Conservation (phyloP, 2,113 vertebrate genomes). For the Chroicocephalus ridibundus region DNA sequence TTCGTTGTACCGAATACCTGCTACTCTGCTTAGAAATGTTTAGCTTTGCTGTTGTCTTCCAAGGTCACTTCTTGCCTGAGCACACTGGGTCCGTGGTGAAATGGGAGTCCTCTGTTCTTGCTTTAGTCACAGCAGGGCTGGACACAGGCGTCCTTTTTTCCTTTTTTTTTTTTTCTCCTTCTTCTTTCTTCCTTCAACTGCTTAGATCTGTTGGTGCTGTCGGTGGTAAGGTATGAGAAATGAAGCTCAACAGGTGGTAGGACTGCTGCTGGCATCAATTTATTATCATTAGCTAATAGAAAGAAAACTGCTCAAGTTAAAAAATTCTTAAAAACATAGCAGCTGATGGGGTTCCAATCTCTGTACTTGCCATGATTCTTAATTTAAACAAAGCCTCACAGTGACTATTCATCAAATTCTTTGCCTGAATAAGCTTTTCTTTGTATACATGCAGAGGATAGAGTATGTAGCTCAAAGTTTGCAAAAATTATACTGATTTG, state of each 20-base stretch:
- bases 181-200: background rate
- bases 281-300: background rate
- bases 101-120: too few relatives aligned
- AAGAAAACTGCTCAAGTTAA: background rate
- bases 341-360: background rate
- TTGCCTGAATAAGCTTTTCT: background rate
- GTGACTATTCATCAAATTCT: background rate
- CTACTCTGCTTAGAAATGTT: background rate
- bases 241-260: background rate
- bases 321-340: background rate
- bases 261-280: background rate
- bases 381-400: background rate
- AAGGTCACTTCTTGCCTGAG: background rate
- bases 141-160: background rate
- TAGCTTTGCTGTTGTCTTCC: background rate
- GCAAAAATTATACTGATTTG: background rate
- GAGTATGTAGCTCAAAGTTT: background rate
- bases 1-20: rapidly evolving
- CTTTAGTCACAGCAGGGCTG: background rate
- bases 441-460: background rate
- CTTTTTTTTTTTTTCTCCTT: background rate
- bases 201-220: background rate
- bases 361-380: background rate
- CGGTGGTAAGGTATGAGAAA: background rate
- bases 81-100: rapidly evolving